Conservation (phyloP, 2,113 vertebrate genomes). For the Diglossa brunneiventris region DNA sequence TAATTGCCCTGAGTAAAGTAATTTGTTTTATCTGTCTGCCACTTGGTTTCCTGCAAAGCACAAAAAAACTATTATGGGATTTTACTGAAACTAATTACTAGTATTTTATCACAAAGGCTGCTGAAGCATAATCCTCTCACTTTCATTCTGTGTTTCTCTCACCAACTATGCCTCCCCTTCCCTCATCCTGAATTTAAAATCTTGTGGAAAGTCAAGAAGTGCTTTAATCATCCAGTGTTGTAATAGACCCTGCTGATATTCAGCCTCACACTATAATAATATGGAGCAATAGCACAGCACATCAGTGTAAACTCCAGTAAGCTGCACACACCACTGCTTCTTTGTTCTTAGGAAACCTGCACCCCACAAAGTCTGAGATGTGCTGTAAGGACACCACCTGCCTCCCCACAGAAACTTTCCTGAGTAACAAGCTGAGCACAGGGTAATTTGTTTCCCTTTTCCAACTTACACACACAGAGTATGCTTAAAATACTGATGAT, state of each 20-base stretch:
- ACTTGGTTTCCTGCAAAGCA: constrained; percentile 70
- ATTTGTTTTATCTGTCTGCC: constrained; percentile 78
- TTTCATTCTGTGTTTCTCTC: constrained; percentile 17
- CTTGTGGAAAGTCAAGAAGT: constrained; percentile 57
- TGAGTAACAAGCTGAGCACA: constrained; percentile 35
- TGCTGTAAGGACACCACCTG: not conserved
- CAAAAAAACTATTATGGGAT: constrained; percentile 67
- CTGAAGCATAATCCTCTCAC: constrained; percentile 65
- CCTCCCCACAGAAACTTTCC: not conserved
- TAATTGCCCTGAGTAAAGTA: constrained; percentile 74
- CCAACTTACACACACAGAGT: not conserved
- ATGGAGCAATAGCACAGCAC: not conserved
- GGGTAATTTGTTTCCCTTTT: not conserved
- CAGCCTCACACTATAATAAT: constrained; percentile 55
- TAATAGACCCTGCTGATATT: constrained; percentile 52
- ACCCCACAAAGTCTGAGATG: not conserved
- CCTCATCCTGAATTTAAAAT: constrained; percentile 66
- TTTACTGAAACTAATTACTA: constrained; percentile 78
- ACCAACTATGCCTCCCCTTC: constrained; percentile 4
- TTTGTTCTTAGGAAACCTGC: not conserved
- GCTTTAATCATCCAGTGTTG: constrained; percentile 63
- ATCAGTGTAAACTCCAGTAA: not conserved
- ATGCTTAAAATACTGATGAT: constrained; percentile 39
- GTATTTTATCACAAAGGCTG: constrained; percentile 72
- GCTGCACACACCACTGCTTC: not conserved